Percentiles rank a stretch among this genome's conserved stretches.
Conservation (phyloP, 1,140 invertebrate genomes). For the Eueides isabella region DNA sequence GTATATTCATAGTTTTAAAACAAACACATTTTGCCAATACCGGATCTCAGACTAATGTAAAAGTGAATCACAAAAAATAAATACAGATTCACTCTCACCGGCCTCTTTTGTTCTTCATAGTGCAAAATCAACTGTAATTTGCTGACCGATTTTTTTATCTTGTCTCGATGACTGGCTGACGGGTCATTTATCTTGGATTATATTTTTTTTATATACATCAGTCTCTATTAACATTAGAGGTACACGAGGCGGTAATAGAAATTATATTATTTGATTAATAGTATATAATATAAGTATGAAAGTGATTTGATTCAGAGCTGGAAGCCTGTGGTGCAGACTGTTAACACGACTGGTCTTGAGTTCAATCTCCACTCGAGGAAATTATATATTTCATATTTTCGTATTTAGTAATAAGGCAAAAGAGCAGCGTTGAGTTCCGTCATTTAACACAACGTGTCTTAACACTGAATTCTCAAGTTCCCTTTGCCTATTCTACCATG, state of each 20-base stretch:
- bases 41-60: background rate
- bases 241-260: background rate
- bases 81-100: slow-evolving; percentile 62
- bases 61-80: slow-evolving; percentile 24
- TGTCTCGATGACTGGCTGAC: slow-evolving; percentile 45
- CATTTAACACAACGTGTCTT: no score
- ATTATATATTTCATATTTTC: no score
- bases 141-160: slow-evolving; percentile 58
- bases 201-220: slow-evolving; percentile 45
- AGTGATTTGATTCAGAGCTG: no score
- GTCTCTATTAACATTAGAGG: slow-evolving; percentile 20
- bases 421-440: no score
- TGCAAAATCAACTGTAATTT: slow-evolving; percentile 65
- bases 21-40: slow-evolving; percentile 1
- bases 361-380: no score
- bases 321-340: no score
- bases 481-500: no score
- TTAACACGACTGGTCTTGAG: no score
- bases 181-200: slow-evolving; percentile 59
- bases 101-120: slow-evolving; percentile 59
- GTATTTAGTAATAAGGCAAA: no score
- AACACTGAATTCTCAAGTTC: no score
- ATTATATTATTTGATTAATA: slow-evolving; percentile 11
- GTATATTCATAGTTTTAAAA: background rate
- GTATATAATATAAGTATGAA: background rate